phyloP scores from a whole-genome alignment of 2,113 vertebrate species.

The Myodes glareolus region DNA sequence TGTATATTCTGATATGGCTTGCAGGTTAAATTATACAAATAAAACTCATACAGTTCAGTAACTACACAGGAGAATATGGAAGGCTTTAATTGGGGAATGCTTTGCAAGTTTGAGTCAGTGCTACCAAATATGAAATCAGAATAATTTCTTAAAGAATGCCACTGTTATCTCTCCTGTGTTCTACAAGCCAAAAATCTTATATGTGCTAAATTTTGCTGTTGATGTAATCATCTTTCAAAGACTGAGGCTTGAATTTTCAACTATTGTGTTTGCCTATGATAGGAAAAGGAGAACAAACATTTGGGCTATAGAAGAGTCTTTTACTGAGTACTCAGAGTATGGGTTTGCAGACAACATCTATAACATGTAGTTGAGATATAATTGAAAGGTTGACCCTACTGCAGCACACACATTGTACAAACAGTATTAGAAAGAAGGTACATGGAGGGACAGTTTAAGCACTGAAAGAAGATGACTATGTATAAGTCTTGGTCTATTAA shows the following conservation, averaged over 20 bases:
- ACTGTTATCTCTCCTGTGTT: neutral
- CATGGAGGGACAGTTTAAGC: too few species aligned
- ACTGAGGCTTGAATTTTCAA: neutral
- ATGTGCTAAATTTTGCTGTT: neutral
- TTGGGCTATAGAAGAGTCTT: neutral
- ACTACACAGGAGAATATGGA: neutral
- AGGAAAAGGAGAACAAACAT: neutral
- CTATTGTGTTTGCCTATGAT: neutral
- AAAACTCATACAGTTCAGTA: neutral
- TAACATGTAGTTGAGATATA: neutral
- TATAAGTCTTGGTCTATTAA: neutral
- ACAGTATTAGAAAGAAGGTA: neutral
- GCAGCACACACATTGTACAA: neutral
- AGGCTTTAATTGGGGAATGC: too few species aligned
- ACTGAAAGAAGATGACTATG: neutral
- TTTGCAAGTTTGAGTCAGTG: neutral
- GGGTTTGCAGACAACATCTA: neutral
- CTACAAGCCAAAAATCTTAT: neutral
- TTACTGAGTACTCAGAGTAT: neutral
- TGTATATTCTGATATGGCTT: neutral
- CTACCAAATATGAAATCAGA: neutral
- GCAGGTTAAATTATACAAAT: neutral
- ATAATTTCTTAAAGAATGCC: neutral
- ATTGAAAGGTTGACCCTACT: neutral
- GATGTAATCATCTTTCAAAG: neutral